phyloP scores from a whole-genome alignment of 2,888 invertebrate genomes.

The Girardia tigrina region DNA sequence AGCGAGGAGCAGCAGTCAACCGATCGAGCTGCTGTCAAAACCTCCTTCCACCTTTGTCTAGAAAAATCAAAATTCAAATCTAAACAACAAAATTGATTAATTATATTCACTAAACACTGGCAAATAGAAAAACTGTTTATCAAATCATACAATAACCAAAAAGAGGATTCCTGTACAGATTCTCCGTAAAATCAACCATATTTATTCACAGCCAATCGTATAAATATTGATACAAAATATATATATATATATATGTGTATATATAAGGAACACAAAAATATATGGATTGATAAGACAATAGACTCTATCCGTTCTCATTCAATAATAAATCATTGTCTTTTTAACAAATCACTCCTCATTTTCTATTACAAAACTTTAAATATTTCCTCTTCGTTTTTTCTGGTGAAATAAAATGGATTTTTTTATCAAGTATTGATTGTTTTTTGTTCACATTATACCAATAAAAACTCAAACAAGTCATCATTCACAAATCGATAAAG shows the following conservation, averaged over 20 bases:
- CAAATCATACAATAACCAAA: conserved; percentile 18
- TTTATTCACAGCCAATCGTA: conserved; percentile 1
- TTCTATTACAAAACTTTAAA: no score
- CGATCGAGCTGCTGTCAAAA: no score
- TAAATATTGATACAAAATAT: not conserved
- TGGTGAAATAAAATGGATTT: no score
- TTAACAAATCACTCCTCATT: no score
- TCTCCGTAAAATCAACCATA: not conserved
- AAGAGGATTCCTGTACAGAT: conserved; percentile 3
- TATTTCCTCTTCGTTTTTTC: no score
- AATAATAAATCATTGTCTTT: no score
- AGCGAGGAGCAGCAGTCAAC: no score
- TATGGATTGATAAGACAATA: not conserved
- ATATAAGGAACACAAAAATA: not conserved
- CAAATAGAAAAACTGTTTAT: conserved; percentile 2
- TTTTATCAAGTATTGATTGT: no score
- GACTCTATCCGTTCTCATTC: not conserved
- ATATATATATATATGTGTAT: not conserved
- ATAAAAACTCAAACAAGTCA: not conserved
- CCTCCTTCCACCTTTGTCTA: no score
- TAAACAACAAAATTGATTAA: no score
- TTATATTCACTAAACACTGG: not conserved
- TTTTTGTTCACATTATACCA: no score
- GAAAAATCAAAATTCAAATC: no score
- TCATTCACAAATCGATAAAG: not conserved